These are phyloP conservation scores for Trachemys scripta DNA, from an alignment of 2,113 vertebrate species.

Conservation along the genomic window DNA sequence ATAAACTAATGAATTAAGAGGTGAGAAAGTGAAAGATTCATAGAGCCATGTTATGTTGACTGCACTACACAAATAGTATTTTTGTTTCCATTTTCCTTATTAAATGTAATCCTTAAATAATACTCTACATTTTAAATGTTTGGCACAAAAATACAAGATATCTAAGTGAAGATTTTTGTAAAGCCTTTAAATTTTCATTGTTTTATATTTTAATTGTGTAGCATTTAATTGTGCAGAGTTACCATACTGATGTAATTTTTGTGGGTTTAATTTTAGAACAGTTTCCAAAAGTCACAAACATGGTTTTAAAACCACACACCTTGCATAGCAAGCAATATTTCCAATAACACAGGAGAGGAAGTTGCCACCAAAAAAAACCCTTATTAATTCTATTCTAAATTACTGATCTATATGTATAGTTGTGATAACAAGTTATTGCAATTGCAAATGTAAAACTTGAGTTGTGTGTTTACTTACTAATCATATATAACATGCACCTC, in stretches of 20 bases:
- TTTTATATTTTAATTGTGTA: slow-evolving; percentile 30
- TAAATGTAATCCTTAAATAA: slow-evolving; percentile 9
- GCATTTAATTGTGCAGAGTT: slow-evolving; percentile 3
- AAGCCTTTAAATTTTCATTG: slow-evolving; percentile 37
- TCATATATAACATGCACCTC: slow-evolving; percentile 32
- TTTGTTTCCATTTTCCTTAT: neutral
- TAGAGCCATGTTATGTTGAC: neutral
- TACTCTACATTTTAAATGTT: slow-evolving; percentile 31
- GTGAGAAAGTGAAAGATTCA: neutral
- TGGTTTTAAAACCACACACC: slow-evolving; percentile 52
- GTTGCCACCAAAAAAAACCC: slow-evolving; percentile 34
- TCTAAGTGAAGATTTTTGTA: neutral
- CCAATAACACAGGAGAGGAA: slow-evolving; percentile 41
- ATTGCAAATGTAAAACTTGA: slow-evolving; percentile 61
- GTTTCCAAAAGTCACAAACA: slow-evolving; percentile 58
- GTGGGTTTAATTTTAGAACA: slow-evolving; percentile 52
- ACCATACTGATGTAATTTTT: slow-evolving; percentile 36
- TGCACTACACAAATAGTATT: neutral
- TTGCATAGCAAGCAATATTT: slow-evolving; percentile 28
- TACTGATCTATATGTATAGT: slow-evolving; percentile 62
- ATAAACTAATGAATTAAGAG: slow-evolving; percentile 6
- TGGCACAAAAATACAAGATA: slow-evolving; percentile 9
- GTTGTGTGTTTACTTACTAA: slow-evolving; percentile 56
- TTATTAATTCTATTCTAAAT: slow-evolving; percentile 67
- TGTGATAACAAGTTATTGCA: slow-evolving; percentile 61